Percentiles rank a stretch among this genome's conserved stretches.
phyloP scores from a whole-genome alignment of 2,888 invertebrate genomes.

The Diachrysia chrysitis region DNA sequence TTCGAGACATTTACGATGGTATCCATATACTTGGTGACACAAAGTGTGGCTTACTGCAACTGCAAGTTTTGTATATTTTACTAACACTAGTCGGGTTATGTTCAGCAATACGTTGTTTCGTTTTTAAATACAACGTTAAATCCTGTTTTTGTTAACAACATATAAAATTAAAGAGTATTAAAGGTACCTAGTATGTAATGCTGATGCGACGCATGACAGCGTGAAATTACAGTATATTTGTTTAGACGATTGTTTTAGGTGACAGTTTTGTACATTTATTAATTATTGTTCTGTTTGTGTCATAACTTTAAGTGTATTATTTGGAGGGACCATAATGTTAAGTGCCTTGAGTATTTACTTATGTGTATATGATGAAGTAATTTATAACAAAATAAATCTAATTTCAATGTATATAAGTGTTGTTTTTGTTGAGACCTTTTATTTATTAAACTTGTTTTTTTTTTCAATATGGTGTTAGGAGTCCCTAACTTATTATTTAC shows the following conservation, averaged over 20 bases:
- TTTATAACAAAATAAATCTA: conserved; percentile 70
- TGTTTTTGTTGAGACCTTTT: conserved; percentile 33
- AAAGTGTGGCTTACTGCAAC: conserved; percentile 70
- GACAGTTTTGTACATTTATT: conserved; percentile 63
- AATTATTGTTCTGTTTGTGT: conserved; percentile 59
- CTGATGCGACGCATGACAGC: conserved; percentile 18
- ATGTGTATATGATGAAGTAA: conserved; percentile 79
- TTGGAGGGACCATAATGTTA: conserved; percentile 86
- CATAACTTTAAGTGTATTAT: conserved; percentile 71
- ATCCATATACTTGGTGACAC: conserved; percentile 71
- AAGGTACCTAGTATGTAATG: conserved; percentile 31
- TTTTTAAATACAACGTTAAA: conserved; percentile 38
- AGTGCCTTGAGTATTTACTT: conserved; percentile 84
- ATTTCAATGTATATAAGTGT: conserved; percentile 57
- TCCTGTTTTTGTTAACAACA: conserved; percentile 19
- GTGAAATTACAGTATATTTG: conserved; percentile 47
- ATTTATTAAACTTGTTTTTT: background rate
- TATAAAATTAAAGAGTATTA: conserved; percentile 32
- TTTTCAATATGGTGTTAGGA: too few relatives aligned
- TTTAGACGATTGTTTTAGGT: conserved; percentile 41
- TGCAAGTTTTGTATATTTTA: conserved; percentile 39
- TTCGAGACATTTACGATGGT: conserved; percentile 55
- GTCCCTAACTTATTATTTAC: background rate
- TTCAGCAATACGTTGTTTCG: conserved; percentile 24
- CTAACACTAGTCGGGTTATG: conserved; percentile 46